phyloP scores from a whole-genome alignment of 2,113 vertebrate species.

The Mohoua ochrocephala region DNA sequence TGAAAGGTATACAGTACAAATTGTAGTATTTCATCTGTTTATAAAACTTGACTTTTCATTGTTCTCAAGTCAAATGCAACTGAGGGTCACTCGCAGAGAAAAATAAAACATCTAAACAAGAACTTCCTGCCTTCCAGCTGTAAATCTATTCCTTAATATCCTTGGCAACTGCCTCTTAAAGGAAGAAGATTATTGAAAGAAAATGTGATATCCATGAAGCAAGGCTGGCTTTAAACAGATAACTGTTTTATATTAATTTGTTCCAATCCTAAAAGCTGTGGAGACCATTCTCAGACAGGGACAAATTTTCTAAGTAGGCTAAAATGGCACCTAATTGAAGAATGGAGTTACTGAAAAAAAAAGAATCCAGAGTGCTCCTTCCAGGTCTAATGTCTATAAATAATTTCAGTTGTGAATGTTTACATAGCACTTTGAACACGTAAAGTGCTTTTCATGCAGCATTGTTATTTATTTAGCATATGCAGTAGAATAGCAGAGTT shows the following conservation, averaged over 20 bases:
- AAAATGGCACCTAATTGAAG: slow-evolving; percentile 23
- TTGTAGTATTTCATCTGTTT: background rate
- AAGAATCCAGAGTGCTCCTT: background rate
- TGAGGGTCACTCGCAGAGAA: background rate
- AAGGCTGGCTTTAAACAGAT: background rate
- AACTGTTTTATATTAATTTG: background rate
- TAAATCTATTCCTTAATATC: background rate
- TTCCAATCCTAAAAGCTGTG: background rate
- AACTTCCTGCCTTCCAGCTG: background rate
- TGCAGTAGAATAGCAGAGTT: background rate
- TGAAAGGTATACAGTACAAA: background rate
- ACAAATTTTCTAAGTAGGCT: background rate
- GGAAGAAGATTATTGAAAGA: background rate
- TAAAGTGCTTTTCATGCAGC: background rate
- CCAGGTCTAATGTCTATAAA: background rate
- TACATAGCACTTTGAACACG: background rate
- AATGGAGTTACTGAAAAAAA: background rate
- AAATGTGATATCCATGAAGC: background rate
- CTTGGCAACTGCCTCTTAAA: background rate
- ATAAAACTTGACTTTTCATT: background rate
- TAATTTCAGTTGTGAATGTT: background rate
- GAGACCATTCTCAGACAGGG: background rate
- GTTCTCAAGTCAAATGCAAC: background rate
- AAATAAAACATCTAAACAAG: background rate
- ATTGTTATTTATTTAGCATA: background rate